phyloP scores from a whole-genome alignment of 2,797 vertebrate species.

The Gallinago solitaria region DNA sequence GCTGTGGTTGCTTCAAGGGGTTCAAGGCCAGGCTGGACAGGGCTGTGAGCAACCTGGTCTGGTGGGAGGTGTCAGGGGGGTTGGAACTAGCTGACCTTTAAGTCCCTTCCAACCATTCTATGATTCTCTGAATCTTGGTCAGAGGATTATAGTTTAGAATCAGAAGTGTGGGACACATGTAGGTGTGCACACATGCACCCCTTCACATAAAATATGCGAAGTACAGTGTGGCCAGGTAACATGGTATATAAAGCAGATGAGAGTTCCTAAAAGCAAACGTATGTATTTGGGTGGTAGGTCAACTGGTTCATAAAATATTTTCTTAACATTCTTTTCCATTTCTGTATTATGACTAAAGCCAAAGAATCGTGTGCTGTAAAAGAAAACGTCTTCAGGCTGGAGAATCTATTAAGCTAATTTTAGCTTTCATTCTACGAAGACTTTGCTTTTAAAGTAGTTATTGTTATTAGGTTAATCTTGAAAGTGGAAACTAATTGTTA shows the following conservation, averaged over 20 bases:
- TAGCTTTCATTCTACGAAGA: background rate
- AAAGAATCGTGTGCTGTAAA: background rate
- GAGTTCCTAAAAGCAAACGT: background rate
- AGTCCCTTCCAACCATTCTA: too few relatives aligned
- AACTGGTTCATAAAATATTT: background rate
- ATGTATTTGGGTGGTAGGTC: background rate
- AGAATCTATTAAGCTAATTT: background rate
- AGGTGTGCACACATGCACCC: background rate
- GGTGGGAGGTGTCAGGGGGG: too few relatives aligned
- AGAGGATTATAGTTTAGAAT: background rate
- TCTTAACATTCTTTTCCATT: background rate
- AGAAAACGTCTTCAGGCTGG: background rate
- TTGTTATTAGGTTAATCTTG: background rate
- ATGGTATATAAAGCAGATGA: background rate
- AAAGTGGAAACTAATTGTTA: background rate
- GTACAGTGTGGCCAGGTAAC: background rate
- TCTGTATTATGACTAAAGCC: background rate
- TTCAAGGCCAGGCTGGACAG: too few relatives aligned
- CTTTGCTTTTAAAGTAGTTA: background rate
- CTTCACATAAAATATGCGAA: background rate
- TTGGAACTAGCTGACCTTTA: too few relatives aligned
- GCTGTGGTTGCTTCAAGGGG: too few relatives aligned
- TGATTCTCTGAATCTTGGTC: background rate
- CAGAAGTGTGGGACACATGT: rapidly evolving
- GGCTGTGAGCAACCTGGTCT: too few relatives aligned